Conservation (phyloP, 2,888 invertebrate species). For the Nephrotoma flavescens region DNA sequence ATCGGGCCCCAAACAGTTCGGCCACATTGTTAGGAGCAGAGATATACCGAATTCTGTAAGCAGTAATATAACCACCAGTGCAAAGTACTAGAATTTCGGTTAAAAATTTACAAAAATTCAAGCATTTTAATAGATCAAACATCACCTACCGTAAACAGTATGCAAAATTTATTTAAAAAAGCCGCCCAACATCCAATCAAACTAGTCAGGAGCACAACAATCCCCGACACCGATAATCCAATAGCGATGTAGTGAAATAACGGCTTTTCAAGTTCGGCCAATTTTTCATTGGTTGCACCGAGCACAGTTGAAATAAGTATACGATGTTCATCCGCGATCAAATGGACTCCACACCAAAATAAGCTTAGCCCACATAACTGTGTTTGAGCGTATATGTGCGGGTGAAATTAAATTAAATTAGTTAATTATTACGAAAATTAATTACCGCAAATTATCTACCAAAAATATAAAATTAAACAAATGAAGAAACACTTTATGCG, state of each 20-base stretch:
- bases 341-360: not conserved
- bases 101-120: not conserved
- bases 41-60: conserved; percentile 57
- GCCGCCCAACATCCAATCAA: conserved; percentile 72
- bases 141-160: conserved; percentile 48
- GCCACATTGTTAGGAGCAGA: conserved; percentile 57
- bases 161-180: conserved; percentile 56
- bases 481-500: not conserved
- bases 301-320: conserved; percentile 57
- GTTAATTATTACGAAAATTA: not conserved
- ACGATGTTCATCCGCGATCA: conserved; percentile 21
- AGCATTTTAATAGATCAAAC: not conserved
- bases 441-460: conserved; percentile 30
- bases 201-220: conserved; percentile 50
- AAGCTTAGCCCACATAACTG: not conserved
- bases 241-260: conserved; percentile 63
- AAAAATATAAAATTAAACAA: conserved; percentile 18
- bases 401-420: not conserved
- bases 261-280: conserved; percentile 47
- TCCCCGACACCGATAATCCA: conserved; percentile 50
- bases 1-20: conserved; percentile 58
- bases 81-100: conserved; percentile 43
- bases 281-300: conserved; percentile 38
- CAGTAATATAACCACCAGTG: conserved; percentile 49
- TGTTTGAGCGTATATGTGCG: too few relatives aligned